Percentiles rank a stretch among this genome's conserved stretches.
Conservation (phyloP, 2,113 vertebrate species). For the Crypturellus undulatus region DNA sequence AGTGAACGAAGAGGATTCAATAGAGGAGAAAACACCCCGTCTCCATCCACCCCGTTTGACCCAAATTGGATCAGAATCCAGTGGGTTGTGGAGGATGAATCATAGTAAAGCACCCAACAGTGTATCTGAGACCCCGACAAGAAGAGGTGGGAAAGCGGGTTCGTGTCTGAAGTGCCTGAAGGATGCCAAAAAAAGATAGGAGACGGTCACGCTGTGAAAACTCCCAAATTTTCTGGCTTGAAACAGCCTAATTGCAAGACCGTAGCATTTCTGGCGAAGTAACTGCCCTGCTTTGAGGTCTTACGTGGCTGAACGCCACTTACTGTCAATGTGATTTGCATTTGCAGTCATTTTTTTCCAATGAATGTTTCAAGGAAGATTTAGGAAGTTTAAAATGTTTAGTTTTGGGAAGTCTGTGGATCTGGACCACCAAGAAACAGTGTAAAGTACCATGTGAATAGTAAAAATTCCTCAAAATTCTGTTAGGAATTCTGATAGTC, state of each 20-base stretch:
- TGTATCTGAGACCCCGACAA: background rate
- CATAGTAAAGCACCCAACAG: background rate
- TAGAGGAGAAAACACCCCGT: background rate
- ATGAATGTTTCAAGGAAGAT: background rate
- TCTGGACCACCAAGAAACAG: background rate
- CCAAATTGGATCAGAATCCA: conserved; percentile 36
- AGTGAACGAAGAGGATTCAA: background rate
- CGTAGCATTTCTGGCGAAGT: background rate
- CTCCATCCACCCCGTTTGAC: conserved; percentile 30
- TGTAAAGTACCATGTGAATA: background rate
- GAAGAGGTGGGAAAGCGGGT: background rate
- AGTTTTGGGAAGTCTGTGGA: background rate
- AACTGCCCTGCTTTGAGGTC: background rate
- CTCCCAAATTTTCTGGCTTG: background rate
- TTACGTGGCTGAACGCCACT: background rate
- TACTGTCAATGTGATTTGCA: background rate
- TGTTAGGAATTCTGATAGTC: background rate
- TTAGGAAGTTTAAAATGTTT: background rate
- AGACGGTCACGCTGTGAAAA: fast-evolving
- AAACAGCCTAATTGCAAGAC: background rate
- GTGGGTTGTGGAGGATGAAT: conserved; percentile 16
- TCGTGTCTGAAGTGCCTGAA: background rate
- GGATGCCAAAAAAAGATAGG: background rate
- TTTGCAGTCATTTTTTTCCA: background rate
- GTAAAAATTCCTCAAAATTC: background rate